Evolutionary conservation across 2,888 invertebrate genomes (phyloP).

Genomic region (Drosophila suboccidentalis): DNA sequence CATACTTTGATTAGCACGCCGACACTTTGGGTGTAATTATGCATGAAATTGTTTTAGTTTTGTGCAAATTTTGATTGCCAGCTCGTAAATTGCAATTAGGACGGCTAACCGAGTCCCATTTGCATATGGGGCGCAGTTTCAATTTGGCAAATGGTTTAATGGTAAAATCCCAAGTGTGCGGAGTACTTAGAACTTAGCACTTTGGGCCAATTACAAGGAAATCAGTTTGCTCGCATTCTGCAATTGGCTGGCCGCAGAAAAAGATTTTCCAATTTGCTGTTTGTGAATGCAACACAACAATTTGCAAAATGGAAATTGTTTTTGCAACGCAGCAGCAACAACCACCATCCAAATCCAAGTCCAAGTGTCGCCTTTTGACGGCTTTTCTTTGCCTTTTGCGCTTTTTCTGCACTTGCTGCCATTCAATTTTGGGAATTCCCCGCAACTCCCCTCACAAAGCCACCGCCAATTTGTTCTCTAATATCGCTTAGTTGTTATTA

Average conservation of each 20-base stretch:
- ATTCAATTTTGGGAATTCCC: conserved; percentile 41
- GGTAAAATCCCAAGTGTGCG: conserved; percentile 12
- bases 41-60: conserved; percentile 37
- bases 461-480: conserved; percentile 64
- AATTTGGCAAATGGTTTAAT: conserved; percentile 49
- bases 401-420: conserved; percentile 40
- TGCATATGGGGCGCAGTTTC: conserved; percentile 54
- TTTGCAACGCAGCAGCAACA: conserved; percentile 31
- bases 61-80: conserved; percentile 34
- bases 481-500: conserved; percentile 79
- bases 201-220: conserved; percentile 61
- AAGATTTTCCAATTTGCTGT: conserved; percentile 41
- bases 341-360: conserved; percentile 36
- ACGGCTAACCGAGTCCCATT: conserved; percentile 41
- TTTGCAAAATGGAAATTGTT: conserved; percentile 74
- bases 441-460: neutral
- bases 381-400: conserved; percentile 24
- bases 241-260: conserved; percentile 50
- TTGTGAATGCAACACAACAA: conserved; percentile 61
- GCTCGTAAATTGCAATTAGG: conserved; percentile 58
- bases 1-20: neutral
- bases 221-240: conserved; percentile 39
- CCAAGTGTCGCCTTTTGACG: conserved; percentile 47
- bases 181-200: conserved; percentile 30
- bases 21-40: conserved; percentile 27